phyloP scores from a whole-genome alignment of 2,113 vertebrate genomes.

The Triplophysa rosa region DNA sequence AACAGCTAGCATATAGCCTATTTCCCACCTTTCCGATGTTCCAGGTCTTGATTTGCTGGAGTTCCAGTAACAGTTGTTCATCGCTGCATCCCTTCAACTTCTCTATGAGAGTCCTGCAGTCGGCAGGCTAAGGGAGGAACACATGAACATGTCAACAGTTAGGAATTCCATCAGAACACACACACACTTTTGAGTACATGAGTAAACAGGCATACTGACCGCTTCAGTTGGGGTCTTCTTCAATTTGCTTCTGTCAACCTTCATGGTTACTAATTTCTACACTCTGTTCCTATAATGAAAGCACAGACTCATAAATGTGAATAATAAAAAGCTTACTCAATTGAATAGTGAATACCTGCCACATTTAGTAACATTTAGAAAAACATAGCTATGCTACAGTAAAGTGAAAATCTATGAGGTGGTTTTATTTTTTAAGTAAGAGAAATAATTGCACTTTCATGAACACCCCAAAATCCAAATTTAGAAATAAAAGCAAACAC shows the following conservation, averaged over 20 bases:
- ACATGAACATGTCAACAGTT: constrained; percentile 9
- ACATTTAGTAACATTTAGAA: background rate
- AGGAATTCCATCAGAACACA: background rate
- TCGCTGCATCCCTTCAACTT: constrained; percentile 91
- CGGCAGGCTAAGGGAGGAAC: constrained; percentile 80
- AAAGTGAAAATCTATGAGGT: background rate
- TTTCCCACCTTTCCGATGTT: constrained; percentile 86
- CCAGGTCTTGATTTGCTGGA: constrained; percentile 97
- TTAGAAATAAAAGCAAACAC: background rate
- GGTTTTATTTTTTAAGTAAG: too few species aligned
- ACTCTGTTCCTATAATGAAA: constrained; percentile 71
- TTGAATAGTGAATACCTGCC: background rate
- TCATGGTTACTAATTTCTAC: constrained; percentile 84
- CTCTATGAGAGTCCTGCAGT: constrained; percentile 93
- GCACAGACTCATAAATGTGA: background rate
- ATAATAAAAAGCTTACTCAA: constrained; percentile 1
- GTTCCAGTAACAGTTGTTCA: constrained; percentile 88
- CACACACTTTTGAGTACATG: background rate
- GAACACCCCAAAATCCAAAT: background rate
- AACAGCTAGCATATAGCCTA: background rate
- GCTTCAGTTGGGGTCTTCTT: constrained; percentile 97
- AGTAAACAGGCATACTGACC: constrained; percentile 74
- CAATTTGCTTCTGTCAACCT: constrained; percentile 94
- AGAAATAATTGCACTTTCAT: constrained; percentile 3
- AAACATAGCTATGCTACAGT: background rate